Evolutionary conservation across 2,113 vertebrate species (phyloP).

Genomic region (Thunnus maccoyii): DNA sequence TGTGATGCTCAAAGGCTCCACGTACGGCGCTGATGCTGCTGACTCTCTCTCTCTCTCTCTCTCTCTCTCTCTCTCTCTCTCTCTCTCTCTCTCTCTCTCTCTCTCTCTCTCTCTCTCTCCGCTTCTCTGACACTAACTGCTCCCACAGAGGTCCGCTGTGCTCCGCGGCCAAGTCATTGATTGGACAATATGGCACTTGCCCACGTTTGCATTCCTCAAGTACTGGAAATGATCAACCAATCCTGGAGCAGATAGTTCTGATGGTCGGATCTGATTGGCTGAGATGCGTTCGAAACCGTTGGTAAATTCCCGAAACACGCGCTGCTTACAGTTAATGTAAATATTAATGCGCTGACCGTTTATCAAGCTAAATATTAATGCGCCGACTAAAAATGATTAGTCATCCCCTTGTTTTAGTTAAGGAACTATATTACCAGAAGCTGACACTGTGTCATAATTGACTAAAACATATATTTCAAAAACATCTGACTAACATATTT

Average conservation of each 20-base stretch:
- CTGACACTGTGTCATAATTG: too few relatives aligned
- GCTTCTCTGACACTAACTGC: slow-evolving; percentile 21
- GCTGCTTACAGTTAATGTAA: slow-evolving; percentile 17
- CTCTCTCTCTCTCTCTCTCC: slow-evolving; percentile 1
- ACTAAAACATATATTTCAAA: too few relatives aligned
- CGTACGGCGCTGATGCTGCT: slow-evolving; percentile 35
- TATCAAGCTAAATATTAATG: not conserved
- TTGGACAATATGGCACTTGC: slow-evolving; percentile 72
- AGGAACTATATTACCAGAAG: not conserved
- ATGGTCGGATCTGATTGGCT: slow-evolving; percentile 37
- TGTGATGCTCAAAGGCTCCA: slow-evolving; percentile 41
- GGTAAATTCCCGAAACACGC: slow-evolving; percentile 23
- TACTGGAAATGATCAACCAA: slow-evolving; percentile 66
- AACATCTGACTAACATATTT: too few relatives aligned
- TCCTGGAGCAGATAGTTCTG: not conserved
- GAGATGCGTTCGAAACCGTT: not conserved
- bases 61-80: too few relatives aligned
- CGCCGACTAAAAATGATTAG: not conserved
- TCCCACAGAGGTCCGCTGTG: slow-evolving; percentile 62
- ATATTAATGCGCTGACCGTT: slow-evolving; percentile 32
- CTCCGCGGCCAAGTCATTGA: slow-evolving; percentile 62
- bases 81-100: too few relatives aligned
- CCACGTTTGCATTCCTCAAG: slow-evolving; percentile 69
- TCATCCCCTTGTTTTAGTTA: not conserved
- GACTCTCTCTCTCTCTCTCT: too few relatives aligned